A percentile compares a stretch with the other conserved stretches of the same genome.
phyloP scores from a whole-genome alignment of 2,888 invertebrate species.

The Caradrina clavipalpis region DNA sequence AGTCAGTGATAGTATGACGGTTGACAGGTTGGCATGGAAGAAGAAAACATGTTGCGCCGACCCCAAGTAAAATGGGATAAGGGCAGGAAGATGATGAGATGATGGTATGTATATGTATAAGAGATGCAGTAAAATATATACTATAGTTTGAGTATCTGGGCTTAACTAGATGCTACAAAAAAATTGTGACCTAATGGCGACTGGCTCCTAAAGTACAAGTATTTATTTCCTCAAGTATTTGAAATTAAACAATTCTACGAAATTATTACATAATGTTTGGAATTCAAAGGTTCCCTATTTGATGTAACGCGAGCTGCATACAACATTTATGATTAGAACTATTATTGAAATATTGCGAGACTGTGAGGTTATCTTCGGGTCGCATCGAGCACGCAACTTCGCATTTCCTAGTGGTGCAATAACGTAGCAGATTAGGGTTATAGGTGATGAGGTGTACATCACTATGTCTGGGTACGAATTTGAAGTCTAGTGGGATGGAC shows the following conservation, averaged over 20 bases:
- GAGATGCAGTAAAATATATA: too few relatives aligned
- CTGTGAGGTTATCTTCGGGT: conserved; percentile 50
- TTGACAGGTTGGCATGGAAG: too few relatives aligned
- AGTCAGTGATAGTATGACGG: too few relatives aligned
- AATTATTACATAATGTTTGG: conserved; percentile 19
- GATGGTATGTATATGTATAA: too few relatives aligned
- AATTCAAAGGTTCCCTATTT: conserved; percentile 30
- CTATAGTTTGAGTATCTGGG: too few relatives aligned
- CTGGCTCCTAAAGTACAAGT: not conserved
- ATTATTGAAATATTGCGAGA: conserved; percentile 59
- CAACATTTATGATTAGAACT: conserved; percentile 46
- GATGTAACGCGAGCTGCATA: conserved; percentile 32
- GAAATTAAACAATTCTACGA: not conserved
- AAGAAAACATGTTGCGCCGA: too few relatives aligned
- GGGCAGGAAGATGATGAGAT: too few relatives aligned
- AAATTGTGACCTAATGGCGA: not conserved
- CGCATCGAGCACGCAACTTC: conserved; percentile 48
- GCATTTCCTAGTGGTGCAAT: conserved; percentile 50
- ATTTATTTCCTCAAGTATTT: not conserved
- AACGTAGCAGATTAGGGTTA: conserved; percentile 39
- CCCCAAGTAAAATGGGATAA: too few relatives aligned
- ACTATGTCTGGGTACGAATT: conserved; percentile 13
- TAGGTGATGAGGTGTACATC: conserved; percentile 28
- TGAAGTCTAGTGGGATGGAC: conserved; percentile 11
- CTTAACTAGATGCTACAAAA: not conserved